These are phyloP conservation scores for Copidosoma aretas DNA, from an alignment of 2,888 invertebrate genomes.

Conservation along the genomic window DNA sequence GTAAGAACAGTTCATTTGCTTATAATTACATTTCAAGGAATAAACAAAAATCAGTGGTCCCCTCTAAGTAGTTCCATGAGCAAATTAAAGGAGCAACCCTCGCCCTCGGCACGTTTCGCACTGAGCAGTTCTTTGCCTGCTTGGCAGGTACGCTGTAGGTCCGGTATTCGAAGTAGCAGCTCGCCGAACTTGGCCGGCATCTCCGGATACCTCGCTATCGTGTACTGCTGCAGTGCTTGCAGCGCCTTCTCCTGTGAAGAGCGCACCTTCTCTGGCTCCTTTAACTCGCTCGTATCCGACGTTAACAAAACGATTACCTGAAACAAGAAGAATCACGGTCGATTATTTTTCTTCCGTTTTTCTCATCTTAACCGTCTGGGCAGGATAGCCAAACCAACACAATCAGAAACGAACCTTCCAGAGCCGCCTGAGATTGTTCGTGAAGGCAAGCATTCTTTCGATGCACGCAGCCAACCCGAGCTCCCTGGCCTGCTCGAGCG, in stretches of 20 bases:
- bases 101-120: conserved; percentile 79
- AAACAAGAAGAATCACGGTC: conserved; percentile 1
- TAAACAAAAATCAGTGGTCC: conserved; percentile 74
- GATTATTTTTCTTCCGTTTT: too few species aligned
- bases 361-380: too few species aligned
- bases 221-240: conserved; percentile 91
- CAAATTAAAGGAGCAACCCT: conserved; percentile 90
- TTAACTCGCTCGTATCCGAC: conserved; percentile 87
- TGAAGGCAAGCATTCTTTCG: conserved; percentile 92
- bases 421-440: conserved; percentile 87
- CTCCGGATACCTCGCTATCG: conserved; percentile 87
- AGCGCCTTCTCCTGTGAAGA: conserved; percentile 93
- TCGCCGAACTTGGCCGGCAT: conserved; percentile 96
- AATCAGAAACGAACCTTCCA: conserved; percentile 73
- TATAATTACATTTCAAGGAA: too few species aligned
- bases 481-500: conserved; percentile 72
- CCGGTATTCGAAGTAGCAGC: conserved; percentile 88
- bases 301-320: conserved; percentile 60
- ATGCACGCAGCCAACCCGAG: conserved; percentile 86
- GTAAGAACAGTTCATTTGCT: too few species aligned
- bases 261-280: conserved; percentile 92
- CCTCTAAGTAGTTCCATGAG: conserved; percentile 94
- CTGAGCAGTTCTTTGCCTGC: conserved; percentile 92
- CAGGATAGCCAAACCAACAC: background rate
- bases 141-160: conserved; percentile 93